phyloP scores from a whole-genome alignment of 1,140 invertebrate genomes.

The Nymphalis io region DNA sequence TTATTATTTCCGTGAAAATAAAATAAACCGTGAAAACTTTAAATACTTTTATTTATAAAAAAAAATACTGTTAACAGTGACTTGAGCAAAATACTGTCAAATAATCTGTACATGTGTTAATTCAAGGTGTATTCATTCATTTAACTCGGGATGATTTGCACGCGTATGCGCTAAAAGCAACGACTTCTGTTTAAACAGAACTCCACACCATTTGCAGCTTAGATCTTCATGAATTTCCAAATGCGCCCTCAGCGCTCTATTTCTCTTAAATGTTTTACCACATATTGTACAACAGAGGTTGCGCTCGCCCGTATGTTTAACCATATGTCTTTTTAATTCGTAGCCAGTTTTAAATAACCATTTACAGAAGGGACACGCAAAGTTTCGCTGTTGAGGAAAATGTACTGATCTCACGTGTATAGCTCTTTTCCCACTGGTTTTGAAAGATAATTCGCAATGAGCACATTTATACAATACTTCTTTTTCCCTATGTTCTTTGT shows the following conservation, averaged over 20 bases:
- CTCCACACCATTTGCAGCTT: slow-evolving; percentile 56
- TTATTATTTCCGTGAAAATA: not conserved
- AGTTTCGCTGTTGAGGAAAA: slow-evolving; percentile 58
- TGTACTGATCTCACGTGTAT: slow-evolving; percentile 59
- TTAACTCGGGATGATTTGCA: slow-evolving; percentile 48
- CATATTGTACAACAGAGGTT: slow-evolving; percentile 71
- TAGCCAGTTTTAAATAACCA: slow-evolving; percentile 67
- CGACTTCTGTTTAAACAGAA: slow-evolving; percentile 50
- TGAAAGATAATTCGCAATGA: slow-evolving; percentile 66
- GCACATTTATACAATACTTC: slow-evolving; percentile 63
- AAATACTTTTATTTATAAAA: slow-evolving; percentile 14
- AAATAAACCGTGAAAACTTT: slow-evolving; percentile 10
- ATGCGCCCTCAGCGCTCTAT: slow-evolving; percentile 61
- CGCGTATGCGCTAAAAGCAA: slow-evolving; percentile 46
- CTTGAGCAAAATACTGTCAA: not conserved
- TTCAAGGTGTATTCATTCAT: slow-evolving; percentile 36
- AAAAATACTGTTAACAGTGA: not conserved
- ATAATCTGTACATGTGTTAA: slow-evolving; percentile 30
- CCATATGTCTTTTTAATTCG: slow-evolving; percentile 67
- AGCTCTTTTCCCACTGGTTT: slow-evolving; percentile 67
- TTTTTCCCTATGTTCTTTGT: slow-evolving; percentile 65
- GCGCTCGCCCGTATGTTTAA: slow-evolving; percentile 64
- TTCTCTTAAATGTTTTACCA: slow-evolving; percentile 69
- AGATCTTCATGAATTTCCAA: slow-evolving; percentile 62
- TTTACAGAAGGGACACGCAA: slow-evolving; percentile 59